Base-by-base conservation (phyloP, 1,140 invertebrate genomes). In the Asbolus verrucosus region DNA sequence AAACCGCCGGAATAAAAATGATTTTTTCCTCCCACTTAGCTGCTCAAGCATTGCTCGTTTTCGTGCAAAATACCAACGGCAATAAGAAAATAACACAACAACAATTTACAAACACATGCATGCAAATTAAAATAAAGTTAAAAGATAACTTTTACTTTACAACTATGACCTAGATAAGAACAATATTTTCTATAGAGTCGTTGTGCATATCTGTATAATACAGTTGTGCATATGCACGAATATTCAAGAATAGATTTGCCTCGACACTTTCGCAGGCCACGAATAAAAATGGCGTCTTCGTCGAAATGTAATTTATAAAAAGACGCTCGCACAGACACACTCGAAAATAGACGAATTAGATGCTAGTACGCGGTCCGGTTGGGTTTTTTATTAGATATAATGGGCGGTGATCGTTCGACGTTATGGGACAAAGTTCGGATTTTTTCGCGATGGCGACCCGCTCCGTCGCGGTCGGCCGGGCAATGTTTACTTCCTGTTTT, bases 131-230 rank as follows among this genome's bases (percentile, higher is more conserved):
- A 54, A 54, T 54, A 54, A 54, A 14, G n/a, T 54, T 16, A 54
- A 54, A 62, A 62, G 36, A 62, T 62, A 62, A 62, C 59, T 62
- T 38, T 62, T 62, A 38, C 36, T 62, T 39, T 36, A 62, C 59
- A 62, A 62, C 59, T 62, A 62, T 62, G 59, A 62, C 59, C 59
- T 19, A 62, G 59, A 38, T 62, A 62, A 36, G 30, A 62, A 62
- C 59, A 62, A 62, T 62, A 39, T 62, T 62, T 60, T 62, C 59
- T 11, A 62, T 13, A 5, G 30, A 16, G 14, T n/a, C 1, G 4
- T 16, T 27, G 24, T n/a, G n/a, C n/a, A n/a, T n/a, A n/a, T n/a
- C n/a, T n/a, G n/a, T n/a, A n/a, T n/a, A n/a, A n/a, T n/a, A n/a
- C n/a, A n/a, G n/a, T n/a, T n/a, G n/a, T n/a, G n/a, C n/a, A n/a